Conservation (phyloP, 2,797 vertebrate genomes). For the Chanos chanos region DNA sequence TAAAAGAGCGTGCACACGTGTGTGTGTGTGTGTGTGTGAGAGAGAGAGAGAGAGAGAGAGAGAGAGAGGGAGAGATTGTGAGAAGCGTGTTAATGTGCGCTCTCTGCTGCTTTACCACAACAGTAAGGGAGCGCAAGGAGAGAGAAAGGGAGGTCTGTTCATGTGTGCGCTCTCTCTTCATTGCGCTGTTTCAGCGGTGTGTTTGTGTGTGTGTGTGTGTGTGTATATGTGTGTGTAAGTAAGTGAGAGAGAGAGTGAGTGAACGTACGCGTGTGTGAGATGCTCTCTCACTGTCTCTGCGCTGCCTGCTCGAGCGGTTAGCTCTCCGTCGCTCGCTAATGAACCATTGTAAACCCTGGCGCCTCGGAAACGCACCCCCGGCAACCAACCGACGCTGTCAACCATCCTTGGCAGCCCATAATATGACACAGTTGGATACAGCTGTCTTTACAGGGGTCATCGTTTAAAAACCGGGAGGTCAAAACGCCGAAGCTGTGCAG, state of each 20-base stretch:
- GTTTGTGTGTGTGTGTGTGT: neutral
- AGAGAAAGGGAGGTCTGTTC: constrained; percentile 58
- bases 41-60: constrained; percentile 50
- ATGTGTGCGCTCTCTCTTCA: constrained; percentile 57
- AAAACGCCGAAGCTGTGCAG: too few species aligned
- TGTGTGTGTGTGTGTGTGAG: too few species aligned
- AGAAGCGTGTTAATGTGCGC: constrained; percentile 50
- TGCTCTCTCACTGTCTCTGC: constrained; percentile 44
- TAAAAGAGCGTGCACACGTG: too few species aligned
- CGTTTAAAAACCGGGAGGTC: constrained; percentile 43
- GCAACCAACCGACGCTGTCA: constrained; percentile 53
- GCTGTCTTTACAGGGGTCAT: constrained; percentile 49
- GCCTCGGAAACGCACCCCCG: constrained; percentile 46
- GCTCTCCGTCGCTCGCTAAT: constrained; percentile 66
- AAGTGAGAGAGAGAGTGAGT: neutral
- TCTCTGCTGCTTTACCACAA: constrained; percentile 9
- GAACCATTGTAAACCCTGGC: constrained; percentile 77
- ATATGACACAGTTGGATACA: constrained; percentile 66
- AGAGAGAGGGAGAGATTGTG: constrained; percentile 42
- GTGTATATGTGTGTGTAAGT: neutral
- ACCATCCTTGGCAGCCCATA: constrained; percentile 54
- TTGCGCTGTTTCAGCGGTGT: constrained; percentile 60
- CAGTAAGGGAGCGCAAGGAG: constrained; percentile 39
- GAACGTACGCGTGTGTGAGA: constrained; percentile 1
- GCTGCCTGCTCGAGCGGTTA: constrained; percentile 66